Base-by-base conservation (phyloP, 2,113 vertebrate species). In the Amphilophus citrinellus region DNA sequence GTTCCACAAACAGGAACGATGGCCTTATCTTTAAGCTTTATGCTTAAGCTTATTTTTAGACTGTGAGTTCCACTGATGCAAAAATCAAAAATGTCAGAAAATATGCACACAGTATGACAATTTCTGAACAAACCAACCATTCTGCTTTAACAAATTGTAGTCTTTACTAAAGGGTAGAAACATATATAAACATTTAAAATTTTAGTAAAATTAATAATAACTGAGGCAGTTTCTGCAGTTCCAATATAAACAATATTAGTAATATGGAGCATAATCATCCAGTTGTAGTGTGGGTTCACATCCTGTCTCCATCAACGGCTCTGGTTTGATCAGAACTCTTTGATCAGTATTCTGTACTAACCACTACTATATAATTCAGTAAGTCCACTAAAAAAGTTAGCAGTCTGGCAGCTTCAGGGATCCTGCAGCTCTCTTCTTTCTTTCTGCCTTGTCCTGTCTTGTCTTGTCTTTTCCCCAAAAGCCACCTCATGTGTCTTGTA, bases 391-490 rank as follows among this genome's bases (percentile, higher is more conserved):
- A 50, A 87, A 62, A 35, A 24, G 61, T 71, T 58, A 30, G 61
- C 77, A 18, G 10, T 73, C 18, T 56, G 68, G 68, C 61, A 59
- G 66, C 76, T 82, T 80, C 71, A 27, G 73, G 65, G 15, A 63
- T 73, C 76, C 27, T 81, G 14, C 57, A 35, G n/a, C 17, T 76
- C 32, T 63, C 35, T 61, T 42, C 30, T 73, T 47, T 76, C 47
- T 85, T 57, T 30, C 50, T 60, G 5, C 20, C 63, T 20, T 53
- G 76, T 78, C 76, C 42, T 32, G 24, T 61, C 76, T 42, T 60
- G 32, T 90, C 63, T 61, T 50, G 18, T 89, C 68, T 78, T 59
- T 75, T 62, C 60, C 14, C 82, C 61, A 71, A 68, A 81, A 77
- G 77, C 60, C 57, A 42, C 82, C 73, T 81, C 30, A 13, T 80